Evolutionary conservation across 2,888 invertebrate genomes (phyloP).

Genomic region (Sarcophaga rosellei): DNA sequence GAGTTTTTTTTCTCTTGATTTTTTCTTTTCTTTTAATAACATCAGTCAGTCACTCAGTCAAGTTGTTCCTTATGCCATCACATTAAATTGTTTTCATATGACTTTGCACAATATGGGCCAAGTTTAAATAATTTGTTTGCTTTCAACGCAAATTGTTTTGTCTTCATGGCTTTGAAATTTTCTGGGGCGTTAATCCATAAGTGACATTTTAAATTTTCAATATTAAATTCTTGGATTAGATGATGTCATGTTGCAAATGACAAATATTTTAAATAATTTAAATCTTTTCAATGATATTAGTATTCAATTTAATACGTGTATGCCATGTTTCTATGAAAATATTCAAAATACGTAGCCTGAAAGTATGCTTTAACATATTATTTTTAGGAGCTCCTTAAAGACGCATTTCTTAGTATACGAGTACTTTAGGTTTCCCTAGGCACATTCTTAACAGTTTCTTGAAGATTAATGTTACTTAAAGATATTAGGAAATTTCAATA

Average conservation of each 20-base stretch:
- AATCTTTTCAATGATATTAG: too few species aligned
- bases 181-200: constrained; percentile 44
- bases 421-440: too few species aligned
- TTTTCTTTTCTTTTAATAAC: constrained; percentile 49
- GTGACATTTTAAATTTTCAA: constrained; percentile 62
- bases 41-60: constrained; percentile 49
- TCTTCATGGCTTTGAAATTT: neutral
- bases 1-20: neutral
- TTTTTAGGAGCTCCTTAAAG: too few species aligned
- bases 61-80: constrained; percentile 44
- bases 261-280: too few species aligned
- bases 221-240: constrained; percentile 31
- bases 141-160: constrained; percentile 21
- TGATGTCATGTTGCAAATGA: constrained; percentile 26
- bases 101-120: constrained; percentile 70
- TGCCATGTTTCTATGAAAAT: too few species aligned
- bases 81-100: constrained; percentile 69
- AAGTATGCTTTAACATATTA: too few species aligned
- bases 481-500: too few species aligned
- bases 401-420: too few species aligned
- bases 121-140: constrained; percentile 61
- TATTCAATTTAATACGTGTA: too few species aligned
- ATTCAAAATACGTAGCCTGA: too few species aligned
- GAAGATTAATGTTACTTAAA: too few species aligned
- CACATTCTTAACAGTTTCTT: too few species aligned